Percentiles rank a stretch among this genome's conserved stretches.
Conservation (phyloP, 2,113 vertebrate genomes). For the Crocuta crocuta region DNA sequence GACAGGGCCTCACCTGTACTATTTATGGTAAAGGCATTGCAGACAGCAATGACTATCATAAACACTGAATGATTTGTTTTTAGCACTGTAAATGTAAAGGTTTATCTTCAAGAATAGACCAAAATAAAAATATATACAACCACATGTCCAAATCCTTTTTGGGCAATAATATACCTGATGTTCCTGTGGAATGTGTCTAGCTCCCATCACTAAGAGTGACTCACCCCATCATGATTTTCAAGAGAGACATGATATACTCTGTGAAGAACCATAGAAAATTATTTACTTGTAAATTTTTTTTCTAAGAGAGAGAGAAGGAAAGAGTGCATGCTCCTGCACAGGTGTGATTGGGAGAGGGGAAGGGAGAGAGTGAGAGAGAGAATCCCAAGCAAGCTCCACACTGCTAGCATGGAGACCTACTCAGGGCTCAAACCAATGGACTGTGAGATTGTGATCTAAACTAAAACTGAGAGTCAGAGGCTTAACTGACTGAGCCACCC, state of each 20-base stretch:
- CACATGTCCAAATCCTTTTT: background rate
- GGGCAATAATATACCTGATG: background rate
- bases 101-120: background rate
- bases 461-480: too few species aligned
- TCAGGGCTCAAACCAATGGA: too few species aligned
- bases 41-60: background rate
- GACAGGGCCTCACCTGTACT: rapidly evolving
- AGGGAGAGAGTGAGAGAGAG: too few species aligned
- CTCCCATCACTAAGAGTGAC: background rate
- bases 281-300: too few species aligned
- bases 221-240: background rate
- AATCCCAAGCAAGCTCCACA: too few species aligned
- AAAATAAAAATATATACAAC: background rate
- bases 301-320: too few species aligned
- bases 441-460: too few species aligned
- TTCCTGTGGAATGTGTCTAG: background rate
- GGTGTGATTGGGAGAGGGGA: too few species aligned
- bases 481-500: too few species aligned
- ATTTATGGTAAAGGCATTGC: too few species aligned
- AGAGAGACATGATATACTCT: background rate
- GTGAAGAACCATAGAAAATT: background rate
- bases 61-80: background rate
- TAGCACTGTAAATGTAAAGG: background rate
- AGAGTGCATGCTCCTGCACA: too few species aligned
- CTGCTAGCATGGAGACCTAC: too few species aligned